Evolutionary conservation across 2,888 invertebrate species (phyloP).

Genomic region (Pyrochroa serraticornis): DNA sequence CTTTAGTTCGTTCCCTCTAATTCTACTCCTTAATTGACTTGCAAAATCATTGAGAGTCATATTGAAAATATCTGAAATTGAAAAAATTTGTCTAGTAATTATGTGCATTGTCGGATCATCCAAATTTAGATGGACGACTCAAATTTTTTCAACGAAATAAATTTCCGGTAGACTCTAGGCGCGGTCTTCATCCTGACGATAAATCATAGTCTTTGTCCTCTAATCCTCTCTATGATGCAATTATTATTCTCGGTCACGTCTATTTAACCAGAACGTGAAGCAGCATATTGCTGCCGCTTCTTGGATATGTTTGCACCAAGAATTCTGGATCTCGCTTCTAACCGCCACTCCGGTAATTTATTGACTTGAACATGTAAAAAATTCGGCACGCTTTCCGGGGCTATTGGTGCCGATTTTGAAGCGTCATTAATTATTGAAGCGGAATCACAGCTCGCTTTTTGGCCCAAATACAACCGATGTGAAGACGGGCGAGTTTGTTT

Average conservation of each 20-base stretch:
- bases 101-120: no score
- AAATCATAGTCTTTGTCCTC: slow-evolving; percentile 14
- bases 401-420: slow-evolving; percentile 12
- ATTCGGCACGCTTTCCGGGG: slow-evolving; percentile 8
- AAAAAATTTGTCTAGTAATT: no score
- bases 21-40: no score
- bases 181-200: no score
- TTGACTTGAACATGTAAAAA: slow-evolving; percentile 16
- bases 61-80: no score
- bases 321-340: slow-evolving; percentile 17
- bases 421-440: slow-evolving; percentile 16
- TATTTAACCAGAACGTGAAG: slow-evolving; percentile 32
- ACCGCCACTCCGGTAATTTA: slow-evolving; percentile 24
- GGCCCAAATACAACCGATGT: slow-evolving; percentile 1
- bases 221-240: slow-evolving; percentile 31
- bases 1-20: no score
- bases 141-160: no score
- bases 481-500: neutral
- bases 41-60: no score
- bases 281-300: slow-evolving; percentile 21
- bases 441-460: slow-evolving; percentile 5
- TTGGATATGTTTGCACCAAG: slow-evolving; percentile 20
- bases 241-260: slow-evolving; percentile 44
- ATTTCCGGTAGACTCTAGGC: no score
- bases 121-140: no score